phyloP scores from a whole-genome alignment of 2,797 vertebrate genomes.

The Melanotaenia pygmaea region DNA sequence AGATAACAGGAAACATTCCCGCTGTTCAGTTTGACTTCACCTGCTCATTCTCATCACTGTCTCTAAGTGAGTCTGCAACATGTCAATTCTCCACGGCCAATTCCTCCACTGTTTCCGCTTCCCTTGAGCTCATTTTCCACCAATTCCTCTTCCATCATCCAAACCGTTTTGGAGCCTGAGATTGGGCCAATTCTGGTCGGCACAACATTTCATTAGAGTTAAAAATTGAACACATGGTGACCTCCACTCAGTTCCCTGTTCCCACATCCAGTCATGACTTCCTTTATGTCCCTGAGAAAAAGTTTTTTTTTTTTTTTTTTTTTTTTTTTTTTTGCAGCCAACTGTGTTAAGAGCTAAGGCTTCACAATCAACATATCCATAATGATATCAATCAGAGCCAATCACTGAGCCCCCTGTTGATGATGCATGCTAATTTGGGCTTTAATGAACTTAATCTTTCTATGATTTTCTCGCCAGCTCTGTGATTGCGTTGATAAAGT shows the following conservation, averaged over 20 bases:
- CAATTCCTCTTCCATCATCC: slow-evolving; percentile 67
- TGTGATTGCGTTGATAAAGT: slow-evolving; percentile 71
- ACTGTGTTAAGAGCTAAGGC: slow-evolving; percentile 36
- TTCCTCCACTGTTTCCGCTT: slow-evolving; percentile 48
- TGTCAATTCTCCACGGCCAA: slow-evolving; percentile 53
- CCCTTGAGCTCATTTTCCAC: slow-evolving; percentile 67
- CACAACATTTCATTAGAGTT: slow-evolving; percentile 67
- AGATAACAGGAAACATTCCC: slow-evolving; percentile 19
- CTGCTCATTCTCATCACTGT: slow-evolving; percentile 49
- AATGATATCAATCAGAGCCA: slow-evolving; percentile 77
- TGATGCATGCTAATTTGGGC: slow-evolving; percentile 64
- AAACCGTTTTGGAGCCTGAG: slow-evolving; percentile 57
- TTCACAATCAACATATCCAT: slow-evolving; percentile 63
- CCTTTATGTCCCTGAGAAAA: slow-evolving; percentile 25
- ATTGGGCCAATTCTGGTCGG: slow-evolving; percentile 60
- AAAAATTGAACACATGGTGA: slow-evolving; percentile 69
- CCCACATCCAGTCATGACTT: slow-evolving; percentile 49
- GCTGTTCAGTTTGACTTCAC: slow-evolving; percentile 33
- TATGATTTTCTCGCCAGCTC: slow-evolving; percentile 55
- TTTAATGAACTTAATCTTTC: slow-evolving; percentile 59
- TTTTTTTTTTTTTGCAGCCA: slow-evolving; percentile 17
- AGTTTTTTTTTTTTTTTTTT: slow-evolving; percentile 13
- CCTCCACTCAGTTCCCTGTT: slow-evolving; percentile 43
- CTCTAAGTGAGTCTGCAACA: slow-evolving; percentile 59
- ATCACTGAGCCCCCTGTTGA: slow-evolving; percentile 59